Evolutionary conservation across 2,113 vertebrate species (phyloP).

Genomic region (Notarius quadriscutis): DNA sequence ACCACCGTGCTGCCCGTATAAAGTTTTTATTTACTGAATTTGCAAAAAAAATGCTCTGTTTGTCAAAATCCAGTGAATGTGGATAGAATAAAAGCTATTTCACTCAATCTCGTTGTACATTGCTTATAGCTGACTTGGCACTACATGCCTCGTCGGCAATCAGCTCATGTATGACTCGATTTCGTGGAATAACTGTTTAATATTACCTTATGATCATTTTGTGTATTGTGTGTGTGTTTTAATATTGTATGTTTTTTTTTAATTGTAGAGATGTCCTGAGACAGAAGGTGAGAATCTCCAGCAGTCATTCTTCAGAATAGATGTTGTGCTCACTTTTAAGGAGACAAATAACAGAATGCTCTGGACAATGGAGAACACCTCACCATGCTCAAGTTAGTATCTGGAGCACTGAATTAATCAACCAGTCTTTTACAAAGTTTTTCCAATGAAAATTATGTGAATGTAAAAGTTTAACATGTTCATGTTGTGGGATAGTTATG

Average conservation of each 20-base stretch:
- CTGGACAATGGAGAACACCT: conserved; percentile 73
- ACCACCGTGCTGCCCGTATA: too few species aligned
- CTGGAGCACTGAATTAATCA: conserved; percentile 1
- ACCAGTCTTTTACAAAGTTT: background rate
- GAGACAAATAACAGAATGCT: conserved; percentile 68
- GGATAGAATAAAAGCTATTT: too few species aligned
- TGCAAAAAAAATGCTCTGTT: too few species aligned
- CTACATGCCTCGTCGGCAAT: too few species aligned
- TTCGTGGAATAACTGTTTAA: too few species aligned
- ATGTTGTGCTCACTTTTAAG: conserved; percentile 70
- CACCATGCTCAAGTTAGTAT: conserved; percentile 67
- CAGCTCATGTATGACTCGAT: too few species aligned
- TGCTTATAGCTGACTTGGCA: too few species aligned
- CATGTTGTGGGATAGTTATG: background rate
- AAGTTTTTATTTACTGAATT: too few species aligned
- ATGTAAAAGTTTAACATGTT: background rate
- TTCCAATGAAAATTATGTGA: background rate
- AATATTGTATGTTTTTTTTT: conserved; percentile 39
- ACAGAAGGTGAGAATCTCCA: conserved; percentile 38
- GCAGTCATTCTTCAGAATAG: conserved; percentile 67
- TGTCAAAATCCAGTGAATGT: too few species aligned
- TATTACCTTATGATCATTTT: background rate
- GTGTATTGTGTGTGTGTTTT: conserved; percentile 25
- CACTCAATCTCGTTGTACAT: too few species aligned
- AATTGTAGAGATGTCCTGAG: conserved; percentile 56